Evolutionary conservation across 2,888 invertebrate species (phyloP).

Genomic region (Polyploca ridens): DNA sequence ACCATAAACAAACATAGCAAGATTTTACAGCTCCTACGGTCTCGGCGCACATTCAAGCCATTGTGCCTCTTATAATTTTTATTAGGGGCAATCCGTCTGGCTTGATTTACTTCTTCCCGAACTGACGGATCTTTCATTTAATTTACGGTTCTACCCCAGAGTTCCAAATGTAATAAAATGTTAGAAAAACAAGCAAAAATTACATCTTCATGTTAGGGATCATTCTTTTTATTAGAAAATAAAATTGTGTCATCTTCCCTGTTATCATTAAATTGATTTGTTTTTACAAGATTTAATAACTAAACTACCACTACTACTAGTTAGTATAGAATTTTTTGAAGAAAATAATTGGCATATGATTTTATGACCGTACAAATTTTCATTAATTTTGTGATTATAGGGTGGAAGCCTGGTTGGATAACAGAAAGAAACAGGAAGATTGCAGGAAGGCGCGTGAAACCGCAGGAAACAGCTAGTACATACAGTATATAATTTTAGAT

Average conservation of each 20-base stretch:
- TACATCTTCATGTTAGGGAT: constrained; percentile 53
- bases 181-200: constrained; percentile 81
- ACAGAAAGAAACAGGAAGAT: too few relatives aligned
- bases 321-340: too few relatives aligned
- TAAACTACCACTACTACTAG: too few relatives aligned
- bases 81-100: constrained; percentile 83
- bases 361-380: too few relatives aligned
- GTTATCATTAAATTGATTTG: neutral
- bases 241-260: constrained; percentile 11
- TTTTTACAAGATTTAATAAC: too few relatives aligned
- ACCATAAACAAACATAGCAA: constrained; percentile 83
- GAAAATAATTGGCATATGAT: too few relatives aligned
- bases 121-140: constrained; percentile 83
- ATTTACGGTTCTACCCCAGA: constrained; percentile 81
- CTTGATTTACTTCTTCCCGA: constrained; percentile 84
- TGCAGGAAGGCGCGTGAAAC: too few relatives aligned
- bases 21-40: constrained; percentile 81
- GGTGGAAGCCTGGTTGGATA: too few relatives aligned
- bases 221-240: constrained; percentile 34
- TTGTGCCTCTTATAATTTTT: constrained; percentile 85
- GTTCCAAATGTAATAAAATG: constrained; percentile 77
- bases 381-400: too few relatives aligned
- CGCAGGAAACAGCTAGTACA: too few relatives aligned
- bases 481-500: neutral
- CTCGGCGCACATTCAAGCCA: constrained; percentile 78